Evolutionary conservation across 2,113 vertebrate genomes (phyloP), one percentile per base, ranked within the genome.

Genomic region (Ptyas mucosa): DNA sequence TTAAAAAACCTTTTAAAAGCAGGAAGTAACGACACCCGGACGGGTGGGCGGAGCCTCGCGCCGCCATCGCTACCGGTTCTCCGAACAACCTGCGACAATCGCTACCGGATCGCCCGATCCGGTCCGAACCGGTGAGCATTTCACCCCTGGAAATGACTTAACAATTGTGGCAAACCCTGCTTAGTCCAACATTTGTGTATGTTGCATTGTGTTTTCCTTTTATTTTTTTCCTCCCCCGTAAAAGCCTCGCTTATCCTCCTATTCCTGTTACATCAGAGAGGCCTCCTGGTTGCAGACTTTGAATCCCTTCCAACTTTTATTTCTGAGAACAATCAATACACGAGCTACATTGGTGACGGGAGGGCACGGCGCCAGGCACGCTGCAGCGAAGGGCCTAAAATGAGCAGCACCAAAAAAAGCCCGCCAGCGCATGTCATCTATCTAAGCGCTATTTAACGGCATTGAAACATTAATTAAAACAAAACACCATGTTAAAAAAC

Each of bases 231-330:
- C 3, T 8, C 1, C 43, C 29, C 29, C 21, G 3, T 85, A 91
- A 93, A 94, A 95, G 92, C 75, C 91, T 64, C 7, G 8, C 39
- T 89, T 49, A 29, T 92, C 3, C 53, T 34, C 18, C 26, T 24
- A 3, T 52, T 53, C 23, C 57, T 49, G 23, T 1, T 0, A 7
- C 61, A 90, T 39, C 39, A 0, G 7, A 24, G 87, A 0, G 0
- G 14, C 26, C 51, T 81, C 69, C 21, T 75, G 52, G 0, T 1
- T n/a, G 54, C 7, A 10, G 1, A 39, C 12, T 7, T 54, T 85
- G 2, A 0, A 6, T 39, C 0, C 57, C 57, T 5, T 11, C 0
- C 52, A 46, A 0, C 1, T 58, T 64, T 20, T 7, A 0, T 0
- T 46, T 21, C 0, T 0, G 0, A 20, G 26, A 51, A 46, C 81